Percentiles rank a stretch among this genome's conserved stretches.
These are phyloP conservation scores for Stictonetta naevosa DNA, from an alignment of 2,113 vertebrate genomes.

Conservation along the genomic window DNA sequence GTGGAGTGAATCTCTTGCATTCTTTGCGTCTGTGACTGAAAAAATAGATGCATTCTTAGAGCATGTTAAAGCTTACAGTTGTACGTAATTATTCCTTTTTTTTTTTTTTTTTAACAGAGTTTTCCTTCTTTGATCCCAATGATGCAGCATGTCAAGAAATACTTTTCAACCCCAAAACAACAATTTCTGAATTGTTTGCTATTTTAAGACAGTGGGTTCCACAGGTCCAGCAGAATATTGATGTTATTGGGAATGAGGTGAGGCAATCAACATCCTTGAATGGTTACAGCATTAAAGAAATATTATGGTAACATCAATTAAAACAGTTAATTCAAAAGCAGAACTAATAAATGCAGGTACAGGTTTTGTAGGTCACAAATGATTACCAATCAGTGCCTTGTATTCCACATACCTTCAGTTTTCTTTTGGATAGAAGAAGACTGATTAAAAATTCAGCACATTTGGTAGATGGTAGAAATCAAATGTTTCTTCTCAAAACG, in stretches of 20 bases:
- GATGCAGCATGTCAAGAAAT: slow-evolving; percentile 92
- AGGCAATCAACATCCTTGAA: slow-evolving; percentile 1
- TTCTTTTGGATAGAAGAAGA: not conserved
- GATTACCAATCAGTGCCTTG: not conserved
- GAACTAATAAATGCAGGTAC: not conserved
- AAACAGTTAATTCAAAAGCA: not conserved
- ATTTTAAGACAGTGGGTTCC: slow-evolving; percentile 98
- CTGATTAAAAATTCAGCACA: not conserved
- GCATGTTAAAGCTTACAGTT: not conserved
- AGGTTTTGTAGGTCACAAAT: not conserved
- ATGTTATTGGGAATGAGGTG: slow-evolving; percentile 94
- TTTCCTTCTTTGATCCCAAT: slow-evolving; percentile 97
- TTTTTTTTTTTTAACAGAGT: slow-evolving; percentile 80
- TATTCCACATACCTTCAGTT: not conserved
- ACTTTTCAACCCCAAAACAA: slow-evolving; percentile 89
- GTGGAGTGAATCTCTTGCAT: not conserved
- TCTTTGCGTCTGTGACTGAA: not conserved
- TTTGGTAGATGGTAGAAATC: not conserved
- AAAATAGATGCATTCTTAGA: not conserved
- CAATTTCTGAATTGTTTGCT: slow-evolving; percentile 94
- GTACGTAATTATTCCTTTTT: not conserved
- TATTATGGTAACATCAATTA: not conserved
- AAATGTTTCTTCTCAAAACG: not conserved
- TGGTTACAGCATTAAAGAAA: not conserved
- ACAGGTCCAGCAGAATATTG: slow-evolving; percentile 95